Conservation (phyloP, 2,888 invertebrate genomes). For the Dendrolimus pini region DNA sequence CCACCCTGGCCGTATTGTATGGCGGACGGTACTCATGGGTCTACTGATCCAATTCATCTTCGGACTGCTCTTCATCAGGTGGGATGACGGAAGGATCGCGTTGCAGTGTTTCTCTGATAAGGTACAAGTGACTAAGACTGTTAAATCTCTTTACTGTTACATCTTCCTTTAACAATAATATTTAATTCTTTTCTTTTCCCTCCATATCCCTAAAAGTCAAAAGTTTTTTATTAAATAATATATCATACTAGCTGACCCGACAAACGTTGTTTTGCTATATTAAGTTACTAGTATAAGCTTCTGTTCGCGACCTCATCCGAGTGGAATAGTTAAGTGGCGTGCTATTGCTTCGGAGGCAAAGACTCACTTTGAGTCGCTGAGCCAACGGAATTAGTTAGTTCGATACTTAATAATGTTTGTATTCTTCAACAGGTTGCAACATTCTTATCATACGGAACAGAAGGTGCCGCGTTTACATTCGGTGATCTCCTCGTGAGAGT, state of each 20-base stretch:
- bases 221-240: neutral
- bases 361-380: too few species aligned
- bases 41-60: slow-evolving; percentile 89
- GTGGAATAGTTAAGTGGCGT: too few species aligned
- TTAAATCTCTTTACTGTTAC: too few species aligned
- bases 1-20: slow-evolving; percentile 77
- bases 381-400: too few species aligned
- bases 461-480: slow-evolving; percentile 91
- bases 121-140: slow-evolving; percentile 36
- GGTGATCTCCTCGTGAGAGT: slow-evolving; percentile 79
- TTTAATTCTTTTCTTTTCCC: too few species aligned
- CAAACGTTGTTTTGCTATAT: too few species aligned
- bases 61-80: slow-evolving; percentile 90
- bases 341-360: too few species aligned
- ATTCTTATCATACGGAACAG: slow-evolving; percentile 87
- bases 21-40: slow-evolving; percentile 89
- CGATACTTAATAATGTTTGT: too few species aligned
- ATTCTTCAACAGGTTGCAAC: slow-evolving; percentile 70
- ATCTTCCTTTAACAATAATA: too few species aligned
- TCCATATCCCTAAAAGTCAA: too few species aligned
- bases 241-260: neutral
- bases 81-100: slow-evolving; percentile 85
- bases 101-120: slow-evolving; percentile 82
- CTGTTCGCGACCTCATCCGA: too few species aligned
- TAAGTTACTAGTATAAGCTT: too few species aligned